Evolutionary conservation across 2,888 invertebrate species (phyloP).

Genomic region (Oxystoma pomonae): DNA sequence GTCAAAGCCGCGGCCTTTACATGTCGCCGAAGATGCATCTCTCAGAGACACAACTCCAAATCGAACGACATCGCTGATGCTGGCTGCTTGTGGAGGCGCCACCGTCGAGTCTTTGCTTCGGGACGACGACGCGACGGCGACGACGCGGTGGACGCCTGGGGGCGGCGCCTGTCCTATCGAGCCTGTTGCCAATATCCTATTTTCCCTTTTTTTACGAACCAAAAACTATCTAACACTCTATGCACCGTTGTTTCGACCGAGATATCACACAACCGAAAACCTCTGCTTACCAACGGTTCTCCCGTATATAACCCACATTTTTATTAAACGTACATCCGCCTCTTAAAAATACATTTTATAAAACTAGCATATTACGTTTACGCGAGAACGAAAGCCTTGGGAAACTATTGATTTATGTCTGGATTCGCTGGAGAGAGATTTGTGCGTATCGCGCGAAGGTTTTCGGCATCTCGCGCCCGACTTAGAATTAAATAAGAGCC

Average conservation of each 20-base stretch:
- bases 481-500: no score
- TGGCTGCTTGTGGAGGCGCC: constrained; percentile 7
- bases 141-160: background rate
- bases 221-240: background rate
- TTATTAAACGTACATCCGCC: background rate
- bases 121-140: background rate
- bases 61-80: constrained; percentile 20
- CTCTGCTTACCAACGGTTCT: background rate
- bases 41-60: constrained; percentile 20
- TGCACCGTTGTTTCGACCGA: background rate
- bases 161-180: background rate
- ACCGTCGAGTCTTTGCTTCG: background rate
- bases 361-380: background rate
- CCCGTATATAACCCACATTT: background rate
- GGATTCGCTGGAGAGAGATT: constrained; percentile 1
- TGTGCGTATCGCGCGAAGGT: background rate
- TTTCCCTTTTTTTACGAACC: background rate
- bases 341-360: background rate
- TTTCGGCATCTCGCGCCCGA: background rate
- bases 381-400: background rate
- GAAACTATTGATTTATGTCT: background rate
- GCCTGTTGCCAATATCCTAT: background rate
- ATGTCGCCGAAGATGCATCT: constrained; percentile 21
- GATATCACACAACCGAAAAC: background rate
- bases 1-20: constrained; percentile 16